phyloP scores from a whole-genome alignment of 2,797 vertebrate species.

The Pipistrellus pygmaeus region DNA sequence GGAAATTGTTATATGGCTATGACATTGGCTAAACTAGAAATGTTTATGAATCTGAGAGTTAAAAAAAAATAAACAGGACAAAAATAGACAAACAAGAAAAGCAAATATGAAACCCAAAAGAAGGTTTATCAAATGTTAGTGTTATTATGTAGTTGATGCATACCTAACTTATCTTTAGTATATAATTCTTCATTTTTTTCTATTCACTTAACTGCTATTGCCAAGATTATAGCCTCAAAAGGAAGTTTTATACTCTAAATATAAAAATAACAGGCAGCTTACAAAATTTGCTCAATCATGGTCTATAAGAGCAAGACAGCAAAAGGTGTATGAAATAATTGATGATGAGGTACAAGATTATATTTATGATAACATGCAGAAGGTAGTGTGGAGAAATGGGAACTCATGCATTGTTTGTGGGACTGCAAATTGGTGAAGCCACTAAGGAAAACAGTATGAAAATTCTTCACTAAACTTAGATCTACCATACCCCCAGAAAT shows the following conservation, averaged over 20 bases:
- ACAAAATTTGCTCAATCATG: not conserved
- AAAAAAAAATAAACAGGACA: not conserved
- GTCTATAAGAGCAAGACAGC: not conserved
- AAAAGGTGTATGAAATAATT: not conserved
- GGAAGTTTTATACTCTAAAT: not conserved
- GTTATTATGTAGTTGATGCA: not conserved
- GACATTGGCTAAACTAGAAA: slow-evolving; percentile 36
- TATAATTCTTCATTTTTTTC: not conserved
- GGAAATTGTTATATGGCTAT: slow-evolving; percentile 50
- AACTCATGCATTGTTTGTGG: not conserved
- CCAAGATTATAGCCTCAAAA: not conserved
- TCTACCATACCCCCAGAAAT: not conserved
- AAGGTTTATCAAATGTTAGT: not conserved
- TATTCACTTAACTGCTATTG: not conserved
- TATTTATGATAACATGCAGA: not conserved
- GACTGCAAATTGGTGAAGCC: not conserved
- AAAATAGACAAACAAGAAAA: slow-evolving; percentile 24
- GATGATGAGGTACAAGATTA: not conserved
- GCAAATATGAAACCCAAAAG: not conserved
- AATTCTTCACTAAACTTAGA: not conserved
- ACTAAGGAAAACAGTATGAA: not conserved
- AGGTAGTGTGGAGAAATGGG: not conserved
- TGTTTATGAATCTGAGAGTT: not conserved
- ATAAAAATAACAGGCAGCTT: not conserved
- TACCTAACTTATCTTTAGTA: not conserved